Evolutionary conservation across 2,888 invertebrate genomes (phyloP), one percentile per base, ranked within the genome.

Genomic region (Sinhomidia bicolor): DNA sequence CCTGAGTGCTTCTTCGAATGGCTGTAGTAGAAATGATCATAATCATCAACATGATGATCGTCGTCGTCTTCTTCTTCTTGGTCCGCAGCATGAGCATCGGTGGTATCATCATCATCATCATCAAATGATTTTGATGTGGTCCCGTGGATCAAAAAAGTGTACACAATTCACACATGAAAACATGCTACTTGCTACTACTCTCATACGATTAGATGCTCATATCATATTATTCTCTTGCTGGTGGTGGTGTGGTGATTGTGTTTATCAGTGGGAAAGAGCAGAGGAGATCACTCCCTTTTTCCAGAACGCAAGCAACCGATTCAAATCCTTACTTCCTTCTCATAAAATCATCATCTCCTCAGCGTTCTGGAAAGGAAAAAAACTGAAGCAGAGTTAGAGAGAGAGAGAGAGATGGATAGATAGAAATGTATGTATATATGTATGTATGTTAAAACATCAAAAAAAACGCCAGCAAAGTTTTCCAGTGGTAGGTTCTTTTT

Each of bases 311-410:
- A 20, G 82, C 82, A 68, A 65, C 79, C 79, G 85, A 79, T 80
- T 86, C 62, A 86, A 86, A 86, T 86, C 86, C 86, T 86, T 86
- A 86, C 86, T 86, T 86, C 86, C 86, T 86, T 71, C 86, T 80
- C 86, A 86, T 86, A 80, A 86, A 86, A 86, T 86, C 86, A 78
- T 78, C 85, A 80, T 80, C 62, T 62, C 62, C 80, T 44, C 84
- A 29, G 44, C 76, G 57, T 74, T 47, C 76, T 81, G 76, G 81
- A 87, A 74, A 81, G 7, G 62, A 51, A 62, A 51, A 62, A 74
- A 81, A 87, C 74, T 51, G 47, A 36, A 86, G 36, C 57, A 54
- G 6, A 78, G 32, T 78, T 78, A 36, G 54, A 78, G 78, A 12
- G 54, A 78, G 78, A 20, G 51, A 78, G 78, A 41, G 41, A 57